phyloP scores from a whole-genome alignment of 2,888 invertebrate genomes.

The Tryphoninae sp. region DNA sequence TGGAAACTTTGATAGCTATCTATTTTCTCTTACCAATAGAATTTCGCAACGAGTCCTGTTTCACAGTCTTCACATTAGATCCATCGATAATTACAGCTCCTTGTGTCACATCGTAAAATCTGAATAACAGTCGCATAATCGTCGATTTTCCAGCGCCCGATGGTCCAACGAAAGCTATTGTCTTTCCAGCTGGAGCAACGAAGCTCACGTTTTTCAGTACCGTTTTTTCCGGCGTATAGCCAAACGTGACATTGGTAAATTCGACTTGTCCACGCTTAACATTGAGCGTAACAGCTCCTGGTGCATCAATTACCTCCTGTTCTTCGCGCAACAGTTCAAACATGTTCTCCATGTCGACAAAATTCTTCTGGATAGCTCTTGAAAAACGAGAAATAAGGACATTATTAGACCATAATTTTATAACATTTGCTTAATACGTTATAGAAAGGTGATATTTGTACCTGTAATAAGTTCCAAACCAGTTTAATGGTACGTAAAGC shows the following conservation, averaged over 20 bases:
- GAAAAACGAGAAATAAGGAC: neutral
- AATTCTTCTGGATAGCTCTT: slow-evolving; percentile 97
- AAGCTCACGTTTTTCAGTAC: slow-evolving; percentile 91
- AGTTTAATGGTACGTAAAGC: slow-evolving; percentile 97
- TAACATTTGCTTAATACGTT: neutral
- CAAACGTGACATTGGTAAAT: slow-evolving; percentile 94
- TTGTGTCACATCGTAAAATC: slow-evolving; percentile 96
- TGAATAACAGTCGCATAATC: slow-evolving; percentile 95
- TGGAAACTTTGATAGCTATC: no score
- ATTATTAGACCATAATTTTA: slow-evolving; percentile 14
- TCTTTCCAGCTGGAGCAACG: slow-evolving; percentile 91
- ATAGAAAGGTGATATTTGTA: slow-evolving; percentile 73
- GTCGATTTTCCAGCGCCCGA: slow-evolving; percentile 98
- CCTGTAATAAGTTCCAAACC: slow-evolving; percentile 99
- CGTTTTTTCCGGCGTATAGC: slow-evolving; percentile 90
- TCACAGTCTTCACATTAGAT: slow-evolving; percentile 93
- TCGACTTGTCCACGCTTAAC: slow-evolving; percentile 90
- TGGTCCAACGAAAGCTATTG: slow-evolving; percentile 93
- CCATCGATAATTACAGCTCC: slow-evolving; percentile 95
- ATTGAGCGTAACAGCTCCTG: slow-evolving; percentile 88
- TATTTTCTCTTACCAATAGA: slow-evolving; percentile 84
- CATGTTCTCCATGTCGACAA: slow-evolving; percentile 99
- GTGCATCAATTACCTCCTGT: slow-evolving; percentile 92
- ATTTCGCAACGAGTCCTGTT: slow-evolving; percentile 91
- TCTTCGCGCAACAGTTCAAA: slow-evolving; percentile 95